These are phyloP conservation scores for Clepsis dumicolana DNA, from an alignment of 2,888 invertebrate genomes.

Conservation along the genomic window DNA sequence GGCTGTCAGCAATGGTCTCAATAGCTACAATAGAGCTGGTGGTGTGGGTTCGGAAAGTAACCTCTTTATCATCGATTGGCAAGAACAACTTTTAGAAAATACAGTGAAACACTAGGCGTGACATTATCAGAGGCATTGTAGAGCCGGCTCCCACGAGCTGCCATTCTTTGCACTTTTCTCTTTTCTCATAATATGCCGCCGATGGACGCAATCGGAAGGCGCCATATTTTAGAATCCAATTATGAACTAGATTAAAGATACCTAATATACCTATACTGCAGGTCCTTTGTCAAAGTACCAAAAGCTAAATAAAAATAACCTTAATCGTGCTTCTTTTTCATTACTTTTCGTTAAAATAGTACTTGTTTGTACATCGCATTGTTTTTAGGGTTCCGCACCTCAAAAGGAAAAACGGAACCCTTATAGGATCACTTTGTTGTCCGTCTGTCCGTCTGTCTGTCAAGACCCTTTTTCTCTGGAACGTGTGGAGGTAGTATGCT, in stretches of 20 bases:
- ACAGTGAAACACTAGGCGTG: constrained; percentile 75
- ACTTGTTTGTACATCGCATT: no score
- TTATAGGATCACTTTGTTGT: no score
- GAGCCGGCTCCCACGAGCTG: constrained; percentile 71
- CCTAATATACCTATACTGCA: background rate
- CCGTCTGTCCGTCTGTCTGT: no score
- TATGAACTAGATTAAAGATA: constrained; percentile 52
- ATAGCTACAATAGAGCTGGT: background rate
- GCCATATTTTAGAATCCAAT: constrained; percentile 61
- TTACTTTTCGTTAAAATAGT: background rate
- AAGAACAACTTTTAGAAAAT: constrained; percentile 68
- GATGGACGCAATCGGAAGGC: constrained; percentile 73
- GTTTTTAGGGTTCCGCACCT: no score
- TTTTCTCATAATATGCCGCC: constrained; percentile 78
- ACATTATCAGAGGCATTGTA: constrained; percentile 74
- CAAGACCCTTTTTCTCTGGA: no score
- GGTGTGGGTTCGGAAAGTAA: constrained; percentile 29
- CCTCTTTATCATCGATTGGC: constrained; percentile 41
- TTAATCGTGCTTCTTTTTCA: background rate
- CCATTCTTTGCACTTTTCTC: constrained; percentile 83
- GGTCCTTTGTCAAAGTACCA: background rate
- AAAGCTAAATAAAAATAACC: background rate
- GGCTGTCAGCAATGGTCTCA: background rate
- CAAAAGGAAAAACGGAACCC: no score
- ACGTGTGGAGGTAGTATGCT: no score